These are phyloP conservation scores for Noctua fimbriata DNA, from an alignment of 2,888 invertebrate genomes.

Conservation along the genomic window DNA sequence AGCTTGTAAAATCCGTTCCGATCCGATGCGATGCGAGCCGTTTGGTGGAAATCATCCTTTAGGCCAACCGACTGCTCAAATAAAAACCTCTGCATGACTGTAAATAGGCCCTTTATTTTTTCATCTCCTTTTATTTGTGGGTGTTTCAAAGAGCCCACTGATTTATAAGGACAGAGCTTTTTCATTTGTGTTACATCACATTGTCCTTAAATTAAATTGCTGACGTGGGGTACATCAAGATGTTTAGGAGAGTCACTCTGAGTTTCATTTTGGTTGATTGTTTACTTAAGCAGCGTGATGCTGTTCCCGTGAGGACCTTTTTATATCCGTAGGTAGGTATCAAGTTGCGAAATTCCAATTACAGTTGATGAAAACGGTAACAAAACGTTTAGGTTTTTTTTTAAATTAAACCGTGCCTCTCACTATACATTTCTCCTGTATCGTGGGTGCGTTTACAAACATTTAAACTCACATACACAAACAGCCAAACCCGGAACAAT, in stretches of 20 bases:
- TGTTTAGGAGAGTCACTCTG: slow-evolving; percentile 24
- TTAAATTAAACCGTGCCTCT: too few relatives aligned
- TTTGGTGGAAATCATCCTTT: too few relatives aligned
- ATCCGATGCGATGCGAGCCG: too few relatives aligned
- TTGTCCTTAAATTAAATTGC: slow-evolving; percentile 51
- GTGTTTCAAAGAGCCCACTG: slow-evolving; percentile 35
- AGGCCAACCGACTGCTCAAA: slow-evolving; percentile 46
- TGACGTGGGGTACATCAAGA: slow-evolving; percentile 27
- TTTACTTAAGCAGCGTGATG: background rate
- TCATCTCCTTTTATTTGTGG: slow-evolving; percentile 51
- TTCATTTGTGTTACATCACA: slow-evolving; percentile 50
- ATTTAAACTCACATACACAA: too few relatives aligned
- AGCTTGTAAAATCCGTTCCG: too few relatives aligned
- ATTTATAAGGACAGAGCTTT: slow-evolving; percentile 57
- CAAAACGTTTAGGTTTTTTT: background rate
- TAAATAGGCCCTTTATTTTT: slow-evolving; percentile 64
- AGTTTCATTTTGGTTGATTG: slow-evolving; percentile 26
- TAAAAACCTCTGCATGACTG: slow-evolving; percentile 60
- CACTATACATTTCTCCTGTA: too few relatives aligned
- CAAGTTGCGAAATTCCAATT: background rate
- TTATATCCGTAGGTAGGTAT: background rate
- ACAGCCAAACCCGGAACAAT: too few relatives aligned
- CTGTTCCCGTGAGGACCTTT: background rate
- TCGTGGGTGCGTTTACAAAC: too few relatives aligned
- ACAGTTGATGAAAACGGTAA: too few relatives aligned